Evolutionary conservation across 2,888 invertebrate genomes (phyloP).

Genomic region (Drosophila mercatorum): DNA sequence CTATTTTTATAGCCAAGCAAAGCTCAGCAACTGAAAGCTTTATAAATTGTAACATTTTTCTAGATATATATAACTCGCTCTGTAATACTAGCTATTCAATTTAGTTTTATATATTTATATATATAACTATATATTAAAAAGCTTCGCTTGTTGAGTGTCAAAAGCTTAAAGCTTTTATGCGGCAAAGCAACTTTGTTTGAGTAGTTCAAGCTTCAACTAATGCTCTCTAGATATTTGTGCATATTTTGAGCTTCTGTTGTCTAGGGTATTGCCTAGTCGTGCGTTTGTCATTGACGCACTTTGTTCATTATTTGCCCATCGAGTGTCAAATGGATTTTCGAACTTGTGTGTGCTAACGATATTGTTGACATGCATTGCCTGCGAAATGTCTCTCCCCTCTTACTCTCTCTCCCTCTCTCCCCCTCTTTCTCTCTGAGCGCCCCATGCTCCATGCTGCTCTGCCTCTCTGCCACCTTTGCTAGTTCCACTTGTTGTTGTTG

Average conservation of each 20-base stretch:
- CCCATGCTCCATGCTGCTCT: background rate
- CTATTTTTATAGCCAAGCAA: background rate
- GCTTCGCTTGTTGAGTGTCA: background rate
- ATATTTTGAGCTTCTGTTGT: no score
- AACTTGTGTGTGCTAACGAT: slow-evolving; percentile 61
- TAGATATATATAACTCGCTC: background rate
- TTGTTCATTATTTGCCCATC: slow-evolving; percentile 51
- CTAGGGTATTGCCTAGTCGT: slow-evolving; percentile 18
- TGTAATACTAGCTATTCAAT: background rate
- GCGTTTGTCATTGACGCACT: background rate
- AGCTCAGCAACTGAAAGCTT: background rate
- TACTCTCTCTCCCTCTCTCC: background rate
- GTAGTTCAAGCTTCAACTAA: background rate
- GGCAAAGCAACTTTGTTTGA: background rate
- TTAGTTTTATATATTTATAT: background rate
- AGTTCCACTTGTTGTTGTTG: slow-evolving; percentile 17
- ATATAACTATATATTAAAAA: background rate
- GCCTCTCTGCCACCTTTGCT: background rate
- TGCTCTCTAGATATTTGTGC: background rate
- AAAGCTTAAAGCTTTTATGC: background rate
- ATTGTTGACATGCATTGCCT: slow-evolving; percentile 48
- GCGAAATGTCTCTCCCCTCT: background rate
- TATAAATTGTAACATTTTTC: no score
- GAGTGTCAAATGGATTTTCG: slow-evolving; percentile 68
- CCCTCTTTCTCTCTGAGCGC: background rate